phyloP scores from a whole-genome alignment of 2,797 vertebrate genomes.

The Alauda arvensis region DNA sequence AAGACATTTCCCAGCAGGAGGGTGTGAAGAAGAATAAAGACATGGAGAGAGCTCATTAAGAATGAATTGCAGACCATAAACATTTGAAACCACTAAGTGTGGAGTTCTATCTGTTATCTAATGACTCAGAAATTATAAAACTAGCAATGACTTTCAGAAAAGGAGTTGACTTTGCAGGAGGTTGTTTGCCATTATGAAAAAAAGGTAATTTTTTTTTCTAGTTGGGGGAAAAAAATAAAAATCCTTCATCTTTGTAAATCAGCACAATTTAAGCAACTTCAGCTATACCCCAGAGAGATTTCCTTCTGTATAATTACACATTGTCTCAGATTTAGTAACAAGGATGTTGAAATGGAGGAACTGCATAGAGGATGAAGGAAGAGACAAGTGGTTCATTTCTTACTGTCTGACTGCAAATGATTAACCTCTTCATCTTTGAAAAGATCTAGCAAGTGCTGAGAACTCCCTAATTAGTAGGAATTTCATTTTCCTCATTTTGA shows the following conservation, averaged over 20 bases:
- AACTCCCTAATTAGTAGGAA: constrained; percentile 38
- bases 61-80: constrained; percentile 88
- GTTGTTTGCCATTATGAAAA: constrained; percentile 70
- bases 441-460: constrained; percentile 53
- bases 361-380: constrained; percentile 52
- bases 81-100: constrained; percentile 85
- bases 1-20: constrained; percentile 85
- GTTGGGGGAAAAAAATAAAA: constrained; percentile 44
- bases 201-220: constrained; percentile 64
- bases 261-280: constrained; percentile 72
- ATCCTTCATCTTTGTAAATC: constrained; percentile 72
- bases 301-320: constrained; percentile 69
- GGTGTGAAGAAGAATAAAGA: constrained; percentile 81
- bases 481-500: constrained; percentile 54
- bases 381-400: constrained; percentile 58
- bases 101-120: constrained; percentile 85
- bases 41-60: constrained; percentile 85
- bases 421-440: constrained; percentile 61
- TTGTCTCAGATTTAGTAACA: constrained; percentile 61
- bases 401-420: constrained; percentile 42
- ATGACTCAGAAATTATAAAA: constrained; percentile 87
- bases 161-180: constrained; percentile 81
- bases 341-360: constrained; percentile 54
- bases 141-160: constrained; percentile 81
- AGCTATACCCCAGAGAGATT: constrained; percentile 69